These are phyloP conservation scores for Ptychoptera contaminata DNA, from an alignment of 2,888 invertebrate species.

Conservation along the genomic window DNA sequence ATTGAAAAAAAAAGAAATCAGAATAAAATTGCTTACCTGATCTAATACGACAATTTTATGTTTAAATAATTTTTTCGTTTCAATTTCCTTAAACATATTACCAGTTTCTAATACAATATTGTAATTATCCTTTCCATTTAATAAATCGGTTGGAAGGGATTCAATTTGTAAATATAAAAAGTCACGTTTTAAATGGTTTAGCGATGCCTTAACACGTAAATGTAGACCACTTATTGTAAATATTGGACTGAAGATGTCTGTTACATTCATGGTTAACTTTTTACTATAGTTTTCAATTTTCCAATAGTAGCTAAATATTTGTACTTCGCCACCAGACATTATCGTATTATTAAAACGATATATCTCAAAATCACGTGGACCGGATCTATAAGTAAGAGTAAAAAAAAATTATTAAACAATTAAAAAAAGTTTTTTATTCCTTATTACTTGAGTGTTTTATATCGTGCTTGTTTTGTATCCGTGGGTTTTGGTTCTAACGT, in stretches of 20 bases:
- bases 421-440: too few species aligned
- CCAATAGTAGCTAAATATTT: conserved; percentile 29
- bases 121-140: conserved; percentile 12
- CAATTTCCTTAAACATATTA: conserved; percentile 22
- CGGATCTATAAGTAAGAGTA: neutral
- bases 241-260: conserved; percentile 20
- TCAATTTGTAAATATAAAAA: conserved; percentile 23
- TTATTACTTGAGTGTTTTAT: too few species aligned
- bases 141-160: conserved; percentile 12
- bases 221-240: conserved; percentile 20
- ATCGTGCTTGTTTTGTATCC: too few species aligned
- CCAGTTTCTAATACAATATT: conserved; percentile 26
- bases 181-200: conserved; percentile 29
- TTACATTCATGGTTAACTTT: conserved; percentile 16
- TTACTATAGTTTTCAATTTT: conserved; percentile 26
- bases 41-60: conserved; percentile 27
- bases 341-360: conserved; percentile 12
- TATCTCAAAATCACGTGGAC: conserved; percentile 9
- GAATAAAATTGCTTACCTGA: conserved; percentile 16
- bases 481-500: too few species aligned
- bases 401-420: too few species aligned
- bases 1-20: too few species aligned
- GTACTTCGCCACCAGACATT: conserved; percentile 16
- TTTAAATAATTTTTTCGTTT: conserved; percentile 19
- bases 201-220: conserved; percentile 22